Evolutionary conservation across 2,888 invertebrate species (phyloP), one percentile per base, ranked within the genome.

Genomic region (Ochlodes sylvanus): DNA sequence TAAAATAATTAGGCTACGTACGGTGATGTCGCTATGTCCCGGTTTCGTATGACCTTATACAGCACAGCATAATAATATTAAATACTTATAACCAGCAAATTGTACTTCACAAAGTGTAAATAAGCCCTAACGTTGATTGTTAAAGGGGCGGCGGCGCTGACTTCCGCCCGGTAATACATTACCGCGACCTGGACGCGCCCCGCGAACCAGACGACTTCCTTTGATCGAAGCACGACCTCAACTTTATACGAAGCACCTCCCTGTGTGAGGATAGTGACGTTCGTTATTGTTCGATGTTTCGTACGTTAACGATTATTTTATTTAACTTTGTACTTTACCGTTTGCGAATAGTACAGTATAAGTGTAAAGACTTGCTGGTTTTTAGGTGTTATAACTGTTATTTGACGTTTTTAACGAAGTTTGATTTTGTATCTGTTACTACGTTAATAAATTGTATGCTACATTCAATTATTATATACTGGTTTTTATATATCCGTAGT

Each of bases 121-220:
- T 52, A 57, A 58, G 50, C 32, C 55, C 56, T 70, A 71, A 72
- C 52, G 50, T 61, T 61, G 56, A 38, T 95, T 94, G 92, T 95
- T 96, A 90, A 95, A 96, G 97, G 93, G 95, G 95, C 85, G 95
- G 95, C 84, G 95, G 95, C 84, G 95, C 95, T 81, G 97, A 98
- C 88, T 97, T 96, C 94, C 96, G 98, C 84, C 97, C 97, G 80
- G 96, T 98, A 85, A 97, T 98, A 87, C 97, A 98, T 94, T 98
- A 98, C 94, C 95, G 98, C 87, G 98, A 98, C 94, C 95, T 98
- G 94, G 98, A 98, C 91, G 98, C 98, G 76, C 98, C 98, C 73
- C 95, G 97, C 88, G 98, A 98, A 91, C 97, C 97, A 75, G 97
- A 97, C 90, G 97, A 97, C 90, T 97, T 97, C 92, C 94, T 96